Conservation (phyloP, 1,140 invertebrate species). For the Trachymyrmex cornetzi region DNA sequence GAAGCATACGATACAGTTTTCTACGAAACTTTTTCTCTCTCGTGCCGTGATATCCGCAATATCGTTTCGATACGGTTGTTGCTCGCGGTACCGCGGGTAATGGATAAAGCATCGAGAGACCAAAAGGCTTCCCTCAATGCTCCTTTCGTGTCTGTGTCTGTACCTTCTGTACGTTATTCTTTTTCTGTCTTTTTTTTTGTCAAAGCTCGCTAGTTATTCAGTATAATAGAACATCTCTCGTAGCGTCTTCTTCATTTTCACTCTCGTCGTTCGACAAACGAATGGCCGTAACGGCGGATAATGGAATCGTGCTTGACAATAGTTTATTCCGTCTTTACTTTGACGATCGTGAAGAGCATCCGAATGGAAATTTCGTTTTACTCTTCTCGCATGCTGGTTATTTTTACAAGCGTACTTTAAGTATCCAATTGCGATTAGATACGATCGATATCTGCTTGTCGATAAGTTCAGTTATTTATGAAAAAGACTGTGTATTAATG, state of each 20-base stretch:
- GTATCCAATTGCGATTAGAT: background rate
- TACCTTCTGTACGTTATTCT: constrained; percentile 10
- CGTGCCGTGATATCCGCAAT: constrained; percentile 24
- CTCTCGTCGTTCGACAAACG: constrained; percentile 70
- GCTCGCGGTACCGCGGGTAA: constrained; percentile 37
- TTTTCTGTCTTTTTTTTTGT: constrained; percentile 26
- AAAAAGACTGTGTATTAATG: background rate
- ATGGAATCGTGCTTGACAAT: constrained; percentile 80
- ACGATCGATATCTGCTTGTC: background rate
- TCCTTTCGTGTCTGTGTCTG: constrained; percentile 5
- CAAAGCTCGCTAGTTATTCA: constrained; percentile 70
- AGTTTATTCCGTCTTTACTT: constrained; percentile 78
- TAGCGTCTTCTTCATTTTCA: constrained; percentile 59
- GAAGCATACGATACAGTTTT: constrained; percentile 21
- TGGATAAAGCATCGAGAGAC: constrained; percentile 57
- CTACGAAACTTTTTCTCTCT: constrained; percentile 51
- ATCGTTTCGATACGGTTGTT: constrained; percentile 65
- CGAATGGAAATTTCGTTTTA: constrained; percentile 80
- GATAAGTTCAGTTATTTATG: background rate
- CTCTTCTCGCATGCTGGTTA: constrained; percentile 39
- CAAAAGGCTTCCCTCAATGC: constrained; percentile 31
- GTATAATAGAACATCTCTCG: constrained; percentile 78
- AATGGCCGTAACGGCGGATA: constrained; percentile 73
- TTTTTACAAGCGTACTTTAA: constrained; percentile 17
- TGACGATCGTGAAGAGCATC: constrained; percentile 58